Conservation (phyloP, 2,113 vertebrate species). For the Oxygymnocypris stewartii region DNA sequence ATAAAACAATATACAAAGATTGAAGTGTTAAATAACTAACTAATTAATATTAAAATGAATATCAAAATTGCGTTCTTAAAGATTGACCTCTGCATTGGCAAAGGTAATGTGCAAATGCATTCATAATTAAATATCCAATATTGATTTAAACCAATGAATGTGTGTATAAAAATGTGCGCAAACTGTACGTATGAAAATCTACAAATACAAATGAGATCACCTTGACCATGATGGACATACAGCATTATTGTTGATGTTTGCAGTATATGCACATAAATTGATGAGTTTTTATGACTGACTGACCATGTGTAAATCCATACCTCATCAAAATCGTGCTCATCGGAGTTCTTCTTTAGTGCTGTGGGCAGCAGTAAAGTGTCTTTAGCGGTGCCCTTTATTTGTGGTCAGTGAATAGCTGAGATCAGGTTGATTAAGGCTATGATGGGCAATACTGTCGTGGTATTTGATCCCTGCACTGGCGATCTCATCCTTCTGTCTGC, state of each 20-base stretch:
- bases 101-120: background rate
- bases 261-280: background rate
- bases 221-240: background rate
- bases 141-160: background rate
- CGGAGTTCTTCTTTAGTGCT: conserved; percentile 1
- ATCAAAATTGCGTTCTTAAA: too few relatives aligned
- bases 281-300: background rate
- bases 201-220: background rate
- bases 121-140: background rate
- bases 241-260: background rate
- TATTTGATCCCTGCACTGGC: conserved; percentile 48
- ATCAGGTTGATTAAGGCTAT: conserved; percentile 44
- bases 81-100: too few relatives aligned
- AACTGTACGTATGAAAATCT: background rate
- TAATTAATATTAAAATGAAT: too few relatives aligned
- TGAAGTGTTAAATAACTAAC: background rate
- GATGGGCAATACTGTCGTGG: conserved; percentile 41
- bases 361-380: conserved; percentile 9
- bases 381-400: conserved; percentile 39
- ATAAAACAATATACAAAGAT: too few relatives aligned
- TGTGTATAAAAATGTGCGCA: background rate
- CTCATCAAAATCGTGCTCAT: background rate
- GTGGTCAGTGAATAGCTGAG: conserved; percentile 46
- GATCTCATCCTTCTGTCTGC: conserved; percentile 47
- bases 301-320: background rate